Evolutionary conservation across 2,888 invertebrate genomes (phyloP).

Genomic region (Hedya salicella): DNA sequence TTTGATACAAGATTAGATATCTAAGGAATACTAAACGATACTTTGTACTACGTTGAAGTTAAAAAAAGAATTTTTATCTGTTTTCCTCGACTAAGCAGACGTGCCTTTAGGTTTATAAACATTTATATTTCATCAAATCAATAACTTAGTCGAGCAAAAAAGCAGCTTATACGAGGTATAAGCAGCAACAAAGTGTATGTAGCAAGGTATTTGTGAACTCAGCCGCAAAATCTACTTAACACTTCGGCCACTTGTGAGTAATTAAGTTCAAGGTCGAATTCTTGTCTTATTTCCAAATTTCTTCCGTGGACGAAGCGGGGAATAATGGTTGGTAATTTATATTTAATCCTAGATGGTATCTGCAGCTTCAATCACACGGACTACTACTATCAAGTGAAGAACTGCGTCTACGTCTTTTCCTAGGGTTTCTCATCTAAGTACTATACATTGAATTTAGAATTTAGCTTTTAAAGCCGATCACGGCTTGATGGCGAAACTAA

Average conservation of each 20-base stretch:
- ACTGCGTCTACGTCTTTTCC: neutral
- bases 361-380: too few species aligned
- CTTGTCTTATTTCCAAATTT: too few species aligned
- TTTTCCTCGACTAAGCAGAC: too few species aligned
- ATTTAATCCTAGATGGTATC: too few species aligned
- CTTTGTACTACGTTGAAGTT: too few species aligned
- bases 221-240: constrained; percentile 39
- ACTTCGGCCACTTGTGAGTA: constrained; percentile 17
- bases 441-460: neutral
- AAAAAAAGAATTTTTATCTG: too few species aligned
- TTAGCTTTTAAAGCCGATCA: neutral
- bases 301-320: too few species aligned
- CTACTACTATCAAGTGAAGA: neutral
- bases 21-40: too few species aligned
- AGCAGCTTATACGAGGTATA: constrained; percentile 29
- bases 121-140: constrained; percentile 26
- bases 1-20: too few species aligned
- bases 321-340: too few species aligned
- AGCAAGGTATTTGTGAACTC: constrained; percentile 31
- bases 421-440: neutral
- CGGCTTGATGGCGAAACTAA: too few species aligned
- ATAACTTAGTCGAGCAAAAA: constrained; percentile 23
- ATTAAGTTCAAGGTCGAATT: constrained; percentile 10
- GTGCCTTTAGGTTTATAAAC: too few species aligned
- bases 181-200: constrained; percentile 37